A percentile compares a stretch with the other conserved stretches of the same genome.
Conservation (phyloP, 2,888 invertebrate species). For the Chirona hameri region DNA sequence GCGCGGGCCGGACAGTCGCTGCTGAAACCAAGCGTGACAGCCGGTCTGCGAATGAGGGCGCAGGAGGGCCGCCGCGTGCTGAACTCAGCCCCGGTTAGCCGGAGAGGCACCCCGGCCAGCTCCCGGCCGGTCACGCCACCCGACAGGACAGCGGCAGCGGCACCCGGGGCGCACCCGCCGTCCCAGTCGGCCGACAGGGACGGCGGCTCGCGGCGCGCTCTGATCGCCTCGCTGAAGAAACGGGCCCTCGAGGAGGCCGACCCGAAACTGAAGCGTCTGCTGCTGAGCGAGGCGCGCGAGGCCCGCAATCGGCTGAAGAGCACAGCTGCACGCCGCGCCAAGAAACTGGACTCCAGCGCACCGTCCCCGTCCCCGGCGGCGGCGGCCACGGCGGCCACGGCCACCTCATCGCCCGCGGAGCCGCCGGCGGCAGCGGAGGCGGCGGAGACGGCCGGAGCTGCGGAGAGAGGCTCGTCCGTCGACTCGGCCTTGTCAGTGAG, state of each 20-base stretch:
- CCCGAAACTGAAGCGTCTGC: conserved; percentile 57
- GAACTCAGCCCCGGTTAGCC: conserved; percentile 64
- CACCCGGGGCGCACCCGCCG: conserved; percentile 52
- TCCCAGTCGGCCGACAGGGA: conserved; percentile 53
- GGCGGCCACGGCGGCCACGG: too few relatives aligned
- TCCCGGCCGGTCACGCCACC: conserved; percentile 62
- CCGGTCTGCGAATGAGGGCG: conserved; percentile 54
- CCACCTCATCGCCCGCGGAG: too few relatives aligned
- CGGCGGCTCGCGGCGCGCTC: conserved; percentile 60
- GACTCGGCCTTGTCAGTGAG: not conserved
- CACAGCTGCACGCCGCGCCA: not conserved
- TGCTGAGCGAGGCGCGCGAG: conserved; percentile 54
- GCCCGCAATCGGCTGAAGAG: not conserved
- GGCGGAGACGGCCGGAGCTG: conserved; percentile 46
- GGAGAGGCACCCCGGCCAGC: conserved; percentile 44
- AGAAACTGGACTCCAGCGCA: not conserved
- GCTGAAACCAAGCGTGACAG: conserved; percentile 58
- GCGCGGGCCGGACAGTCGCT: conserved; percentile 63
- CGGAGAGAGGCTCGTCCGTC: too few relatives aligned
- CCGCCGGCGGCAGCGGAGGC: too few relatives aligned
- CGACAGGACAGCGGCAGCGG: conserved; percentile 56
- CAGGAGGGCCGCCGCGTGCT: conserved; percentile 61
- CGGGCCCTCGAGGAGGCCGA: conserved; percentile 57
- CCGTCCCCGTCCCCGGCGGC: too few relatives aligned
- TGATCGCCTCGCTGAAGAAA: conserved; percentile 51